phyloP scores from a whole-genome alignment of 2,113 vertebrate genomes.

The Jaculus jaculus region DNA sequence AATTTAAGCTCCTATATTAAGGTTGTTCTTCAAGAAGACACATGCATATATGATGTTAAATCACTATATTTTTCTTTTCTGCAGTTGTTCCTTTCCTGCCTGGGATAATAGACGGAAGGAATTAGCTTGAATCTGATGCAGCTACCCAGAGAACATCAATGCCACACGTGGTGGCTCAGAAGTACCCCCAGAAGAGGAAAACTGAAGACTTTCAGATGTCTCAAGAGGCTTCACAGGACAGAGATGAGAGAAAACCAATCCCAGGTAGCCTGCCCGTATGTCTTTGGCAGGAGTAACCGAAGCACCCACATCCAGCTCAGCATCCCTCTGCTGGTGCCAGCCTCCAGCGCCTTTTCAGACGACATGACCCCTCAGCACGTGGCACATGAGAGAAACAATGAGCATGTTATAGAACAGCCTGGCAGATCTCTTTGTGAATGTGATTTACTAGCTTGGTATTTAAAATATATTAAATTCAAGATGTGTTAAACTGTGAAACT shows the following conservation, averaged over 20 bases:
- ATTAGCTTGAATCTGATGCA: not conserved
- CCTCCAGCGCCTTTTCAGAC: not conserved
- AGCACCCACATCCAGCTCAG: fast-evolving
- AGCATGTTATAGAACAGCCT: not conserved
- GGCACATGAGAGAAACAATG: not conserved
- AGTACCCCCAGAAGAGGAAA: not conserved
- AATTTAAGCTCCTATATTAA: not conserved
- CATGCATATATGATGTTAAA: not conserved
- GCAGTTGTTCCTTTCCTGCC: not conserved
- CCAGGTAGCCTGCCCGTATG: not conserved
- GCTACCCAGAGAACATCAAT: not conserved
- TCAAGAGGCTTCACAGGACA: not conserved
- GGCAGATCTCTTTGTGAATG: not conserved
- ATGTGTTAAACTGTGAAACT: not conserved
- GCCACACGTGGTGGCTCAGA: not conserved
- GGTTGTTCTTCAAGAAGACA: not conserved
- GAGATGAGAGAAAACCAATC: not conserved
- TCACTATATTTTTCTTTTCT: not conserved
- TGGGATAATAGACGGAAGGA: not conserved
- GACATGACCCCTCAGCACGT: no score
- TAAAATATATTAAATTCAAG: slow-evolving; percentile 32
- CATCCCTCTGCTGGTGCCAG: no score
- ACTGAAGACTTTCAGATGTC: not conserved
- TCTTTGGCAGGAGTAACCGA: not conserved
- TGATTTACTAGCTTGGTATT: slow-evolving; percentile 7